Evolutionary conservation across 2,888 invertebrate species (phyloP).

Genomic region (Cryptocephalus primarius): DNA sequence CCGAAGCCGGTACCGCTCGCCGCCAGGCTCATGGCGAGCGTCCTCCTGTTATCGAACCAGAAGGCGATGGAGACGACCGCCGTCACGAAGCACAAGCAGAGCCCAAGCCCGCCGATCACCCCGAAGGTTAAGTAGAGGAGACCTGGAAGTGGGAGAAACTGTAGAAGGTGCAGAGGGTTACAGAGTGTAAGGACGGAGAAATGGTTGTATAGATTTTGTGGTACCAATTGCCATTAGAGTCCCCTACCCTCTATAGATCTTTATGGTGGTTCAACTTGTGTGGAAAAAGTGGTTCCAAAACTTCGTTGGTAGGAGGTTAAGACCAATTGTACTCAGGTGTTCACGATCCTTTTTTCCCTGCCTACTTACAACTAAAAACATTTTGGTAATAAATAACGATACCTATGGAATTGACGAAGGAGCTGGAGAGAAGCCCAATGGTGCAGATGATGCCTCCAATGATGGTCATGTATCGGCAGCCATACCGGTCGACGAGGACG

Average conservation of each 20-base stretch:
- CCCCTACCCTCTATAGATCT: no score
- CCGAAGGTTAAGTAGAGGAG: conserved; percentile 79
- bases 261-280: no score
- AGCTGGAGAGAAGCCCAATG: conserved; percentile 65
- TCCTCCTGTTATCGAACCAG: conserved; percentile 83
- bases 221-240: no score
- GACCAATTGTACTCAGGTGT: no score
- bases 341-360: no score
- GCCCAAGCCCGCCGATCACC: conserved; percentile 71
- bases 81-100: conserved; percentile 78
- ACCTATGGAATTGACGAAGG: conserved; percentile 55
- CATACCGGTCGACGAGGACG: conserved; percentile 74
- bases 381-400: no score
- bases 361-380: no score
- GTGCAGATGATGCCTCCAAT: conserved; percentile 62
- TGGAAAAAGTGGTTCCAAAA: no score
- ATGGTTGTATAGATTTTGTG: no score
- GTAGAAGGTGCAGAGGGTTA: no score
- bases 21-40: conserved; percentile 75
- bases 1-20: conserved; percentile 86
- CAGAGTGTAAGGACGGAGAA: no score
- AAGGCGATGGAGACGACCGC: conserved; percentile 87
- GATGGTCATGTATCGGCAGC: conserved; percentile 38
- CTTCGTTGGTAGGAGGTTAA: no score
- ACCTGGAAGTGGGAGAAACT: conserved; percentile 22